Percentiles rank a stretch among this genome's conserved stretches.
These are phyloP conservation scores for Thermophis baileyi DNA, from an alignment of 2,113 vertebrate species.

Conservation along the genomic window DNA sequence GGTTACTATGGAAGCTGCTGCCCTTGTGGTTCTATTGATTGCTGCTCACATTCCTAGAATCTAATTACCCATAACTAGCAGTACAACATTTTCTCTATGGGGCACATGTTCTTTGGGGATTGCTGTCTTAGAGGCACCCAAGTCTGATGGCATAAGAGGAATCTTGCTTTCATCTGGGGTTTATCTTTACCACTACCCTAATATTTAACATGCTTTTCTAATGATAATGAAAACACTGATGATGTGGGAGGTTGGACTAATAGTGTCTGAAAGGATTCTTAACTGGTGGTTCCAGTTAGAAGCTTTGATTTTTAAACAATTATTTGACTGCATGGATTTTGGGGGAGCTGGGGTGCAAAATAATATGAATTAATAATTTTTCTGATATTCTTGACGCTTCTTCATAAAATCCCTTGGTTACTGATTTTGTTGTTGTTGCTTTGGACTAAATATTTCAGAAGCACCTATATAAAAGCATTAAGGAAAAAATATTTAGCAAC, in stretches of 20 bases:
- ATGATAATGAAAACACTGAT: constrained; percentile 33
- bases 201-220: constrained; percentile 29
- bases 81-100: constrained; percentile 14
- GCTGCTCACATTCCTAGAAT: constrained; percentile 4
- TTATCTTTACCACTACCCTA: constrained; percentile 26
- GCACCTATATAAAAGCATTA: constrained; percentile 30
- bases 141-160: constrained; percentile 1
- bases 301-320: constrained; percentile 55
- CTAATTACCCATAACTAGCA: constrained; percentile 26
- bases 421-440: constrained; percentile 42
- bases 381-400: neutral
- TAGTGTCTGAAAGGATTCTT: constrained; percentile 19
- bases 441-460: constrained; percentile 52
- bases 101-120: neutral
- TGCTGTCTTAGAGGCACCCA: neutral
- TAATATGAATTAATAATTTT: constrained; percentile 40
- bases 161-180: constrained; percentile 22
- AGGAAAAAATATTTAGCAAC: neutral
- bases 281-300: constrained; percentile 34
- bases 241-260: constrained; percentile 31
- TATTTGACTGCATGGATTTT: constrained; percentile 52
- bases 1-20: neutral
- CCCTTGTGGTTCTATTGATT: constrained; percentile 15
- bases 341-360: constrained; percentile 43
- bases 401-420: constrained; percentile 51